phyloP scores from a whole-genome alignment of 2,888 invertebrate species.

The Parascotia fuliginaria region DNA sequence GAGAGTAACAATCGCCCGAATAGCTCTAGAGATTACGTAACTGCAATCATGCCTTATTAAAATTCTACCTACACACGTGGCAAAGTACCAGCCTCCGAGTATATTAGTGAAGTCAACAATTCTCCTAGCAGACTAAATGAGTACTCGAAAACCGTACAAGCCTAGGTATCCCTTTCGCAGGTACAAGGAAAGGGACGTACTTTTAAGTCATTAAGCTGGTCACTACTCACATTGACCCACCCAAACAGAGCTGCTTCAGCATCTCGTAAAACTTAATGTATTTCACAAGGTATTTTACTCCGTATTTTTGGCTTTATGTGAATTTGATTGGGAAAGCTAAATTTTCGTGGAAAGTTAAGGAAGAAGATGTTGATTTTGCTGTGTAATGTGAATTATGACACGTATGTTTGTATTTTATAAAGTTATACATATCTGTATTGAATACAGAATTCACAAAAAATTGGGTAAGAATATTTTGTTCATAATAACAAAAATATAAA shows the following conservation, averaged over 20 bases:
- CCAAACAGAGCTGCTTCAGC: conserved; percentile 60
- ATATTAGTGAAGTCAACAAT: conserved; percentile 43
- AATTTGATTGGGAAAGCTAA: conserved; percentile 40
- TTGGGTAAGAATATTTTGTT: too few species aligned
- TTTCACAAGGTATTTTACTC: conserved; percentile 47
- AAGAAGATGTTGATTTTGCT: background rate
- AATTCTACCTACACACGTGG: conserved; percentile 38
- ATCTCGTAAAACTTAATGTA: conserved; percentile 54
- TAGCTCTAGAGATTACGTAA: background rate
- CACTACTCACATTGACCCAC: conserved; percentile 56
- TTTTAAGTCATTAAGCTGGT: conserved; percentile 58
- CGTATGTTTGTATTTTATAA: background rate
- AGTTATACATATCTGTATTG: too few species aligned
- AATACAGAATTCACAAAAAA: too few species aligned
- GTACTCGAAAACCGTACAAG: conserved; percentile 27
- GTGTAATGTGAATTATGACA: background rate
- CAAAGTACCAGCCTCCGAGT: conserved; percentile 25
- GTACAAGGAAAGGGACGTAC: conserved; percentile 70
- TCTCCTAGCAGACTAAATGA: conserved; percentile 38
- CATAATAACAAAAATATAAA: conserved; percentile 16
- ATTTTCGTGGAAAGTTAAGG: conserved; percentile 6
- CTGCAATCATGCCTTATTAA: conserved; percentile 17
- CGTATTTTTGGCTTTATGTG: conserved; percentile 42
- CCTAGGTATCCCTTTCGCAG: conserved; percentile 42
- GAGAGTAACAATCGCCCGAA: background rate